A percentile compares a stretch with the other conserved stretches of the same genome.
Evolutionary conservation across 2,888 invertebrate species (phyloP).

Genomic region (Epinotia bilunana): DNA sequence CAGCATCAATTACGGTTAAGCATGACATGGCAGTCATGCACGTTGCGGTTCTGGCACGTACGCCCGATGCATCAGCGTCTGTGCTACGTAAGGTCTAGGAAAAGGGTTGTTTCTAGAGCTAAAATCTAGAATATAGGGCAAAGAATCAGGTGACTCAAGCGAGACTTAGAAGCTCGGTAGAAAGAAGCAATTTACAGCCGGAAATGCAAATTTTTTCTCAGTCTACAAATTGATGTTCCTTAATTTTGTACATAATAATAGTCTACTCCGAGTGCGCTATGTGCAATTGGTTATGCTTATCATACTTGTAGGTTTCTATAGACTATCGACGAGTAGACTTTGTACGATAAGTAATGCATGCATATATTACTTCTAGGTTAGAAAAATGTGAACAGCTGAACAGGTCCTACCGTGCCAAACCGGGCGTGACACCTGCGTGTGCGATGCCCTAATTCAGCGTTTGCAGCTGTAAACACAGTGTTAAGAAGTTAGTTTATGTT

Average conservation of each 20-base stretch:
- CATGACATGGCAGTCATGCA: background rate
- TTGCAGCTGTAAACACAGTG: background rate
- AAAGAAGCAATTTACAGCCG: too few relatives aligned
- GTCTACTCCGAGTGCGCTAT: background rate
- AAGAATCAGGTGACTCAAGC: background rate
- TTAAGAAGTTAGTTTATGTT: background rate
- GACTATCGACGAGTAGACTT: background rate
- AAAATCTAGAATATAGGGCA: background rate
- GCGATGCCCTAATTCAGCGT: slow-evolving; percentile 2
- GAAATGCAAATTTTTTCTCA: too few relatives aligned
- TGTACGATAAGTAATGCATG: background rate
- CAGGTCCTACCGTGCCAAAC: slow-evolving; percentile 17
- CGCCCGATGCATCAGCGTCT: slow-evolving; percentile 14
- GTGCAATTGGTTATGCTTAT: background rate
- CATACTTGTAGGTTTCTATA: too few relatives aligned
- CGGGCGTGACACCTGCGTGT: slow-evolving; percentile 29
- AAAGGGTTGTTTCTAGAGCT: background rate
- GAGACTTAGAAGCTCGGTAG: too few relatives aligned
- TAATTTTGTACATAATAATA: background rate
- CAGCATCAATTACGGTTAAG: slow-evolving; percentile 3
- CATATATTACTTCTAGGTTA: background rate
- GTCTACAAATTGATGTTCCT: too few relatives aligned
- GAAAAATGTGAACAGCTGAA: slow-evolving; percentile 17
- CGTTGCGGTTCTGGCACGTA: slow-evolving; percentile 11
- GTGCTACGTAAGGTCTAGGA: background rate